phyloP scores from a whole-genome alignment of 2,113 vertebrate species.

The Sporophila hypoxantha region DNA sequence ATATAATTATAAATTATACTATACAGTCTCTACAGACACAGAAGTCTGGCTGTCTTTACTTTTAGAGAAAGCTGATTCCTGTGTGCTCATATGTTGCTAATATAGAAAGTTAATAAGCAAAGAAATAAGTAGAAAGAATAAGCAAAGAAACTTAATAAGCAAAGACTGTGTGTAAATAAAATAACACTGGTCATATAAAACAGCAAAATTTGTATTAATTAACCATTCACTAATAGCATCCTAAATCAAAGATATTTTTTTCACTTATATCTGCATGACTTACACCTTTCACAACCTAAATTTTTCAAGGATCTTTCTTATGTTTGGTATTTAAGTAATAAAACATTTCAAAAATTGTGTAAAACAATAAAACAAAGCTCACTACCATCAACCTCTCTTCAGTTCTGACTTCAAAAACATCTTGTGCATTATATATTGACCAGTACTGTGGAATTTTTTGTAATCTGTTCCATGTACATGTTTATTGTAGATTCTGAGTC shows the following conservation, averaged over 20 bases:
- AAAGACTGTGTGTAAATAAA: neutral
- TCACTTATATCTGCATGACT: neutral
- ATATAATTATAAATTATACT: neutral
- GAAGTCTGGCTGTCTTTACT: neutral
- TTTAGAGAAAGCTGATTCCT: neutral
- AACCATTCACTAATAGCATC: neutral
- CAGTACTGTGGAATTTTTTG: neutral
- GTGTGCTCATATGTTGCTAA: neutral
- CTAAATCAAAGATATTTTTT: neutral
- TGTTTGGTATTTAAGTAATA: neutral
- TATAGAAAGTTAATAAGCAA: neutral
- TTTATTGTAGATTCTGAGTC: neutral
- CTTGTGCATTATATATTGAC: neutral
- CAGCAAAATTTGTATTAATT: neutral
- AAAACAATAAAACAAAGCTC: neutral
- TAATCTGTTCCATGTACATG: rapidly evolving
- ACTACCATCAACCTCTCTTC: neutral
- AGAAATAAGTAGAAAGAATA: too few species aligned
- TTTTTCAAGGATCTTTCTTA: neutral
- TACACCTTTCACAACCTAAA: neutral
- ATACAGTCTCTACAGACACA: rapidly evolving
- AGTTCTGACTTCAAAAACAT: neutral
- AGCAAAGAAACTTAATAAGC: neutral
- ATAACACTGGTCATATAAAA: neutral
- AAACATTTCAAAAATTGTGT: neutral